Percentiles rank a stretch among this genome's conserved stretches.
Conservation (phyloP, 2,888 invertebrate genomes). For the Spatulosminthurus flaviceps region DNA sequence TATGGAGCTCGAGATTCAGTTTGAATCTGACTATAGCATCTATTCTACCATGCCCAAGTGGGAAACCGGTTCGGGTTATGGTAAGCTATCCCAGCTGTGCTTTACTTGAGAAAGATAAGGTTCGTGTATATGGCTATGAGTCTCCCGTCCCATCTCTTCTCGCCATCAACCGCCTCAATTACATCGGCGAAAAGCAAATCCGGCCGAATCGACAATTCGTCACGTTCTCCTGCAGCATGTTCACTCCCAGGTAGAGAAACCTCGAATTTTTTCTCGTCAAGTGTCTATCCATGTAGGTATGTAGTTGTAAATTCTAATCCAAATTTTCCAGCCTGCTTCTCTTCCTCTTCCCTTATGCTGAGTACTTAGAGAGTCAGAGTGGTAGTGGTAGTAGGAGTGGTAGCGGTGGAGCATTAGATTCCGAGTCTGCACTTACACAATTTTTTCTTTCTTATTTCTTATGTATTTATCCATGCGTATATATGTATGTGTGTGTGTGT, state of each 20-base stretch:
- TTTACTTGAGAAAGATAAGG: conserved; percentile 58
- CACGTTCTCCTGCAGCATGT: conserved; percentile 59
- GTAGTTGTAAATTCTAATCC: not conserved
- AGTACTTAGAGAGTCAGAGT: not conserved
- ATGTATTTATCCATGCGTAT: too few species aligned
- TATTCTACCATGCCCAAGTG: conserved; percentile 59
- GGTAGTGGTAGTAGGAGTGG: too few species aligned
- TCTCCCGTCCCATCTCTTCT: conserved; percentile 61
- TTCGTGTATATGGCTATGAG: conserved; percentile 62
- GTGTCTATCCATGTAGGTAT: not conserved
- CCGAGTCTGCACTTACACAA: too few species aligned
- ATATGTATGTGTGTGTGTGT: too few species aligned
- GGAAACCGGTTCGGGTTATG: conserved; percentile 52
- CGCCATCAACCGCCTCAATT: conserved; percentile 59
- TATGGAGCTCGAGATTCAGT: conserved; percentile 62
- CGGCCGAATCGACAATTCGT: conserved; percentile 50
- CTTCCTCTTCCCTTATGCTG: too few species aligned
- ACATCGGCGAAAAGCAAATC: conserved; percentile 62
- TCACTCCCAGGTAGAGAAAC: conserved; percentile 60
- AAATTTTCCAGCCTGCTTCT: too few species aligned
- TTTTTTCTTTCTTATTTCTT: too few species aligned
- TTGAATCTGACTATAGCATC: conserved; percentile 53
- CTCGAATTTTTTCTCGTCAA: not conserved
- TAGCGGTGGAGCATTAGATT: too few species aligned
- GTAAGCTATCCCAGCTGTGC: conserved; percentile 59